Evolutionary conservation across 2,888 invertebrate genomes (phyloP), one percentile per base, ranked within the genome.

Genomic region (Doris montereyensis): DNA sequence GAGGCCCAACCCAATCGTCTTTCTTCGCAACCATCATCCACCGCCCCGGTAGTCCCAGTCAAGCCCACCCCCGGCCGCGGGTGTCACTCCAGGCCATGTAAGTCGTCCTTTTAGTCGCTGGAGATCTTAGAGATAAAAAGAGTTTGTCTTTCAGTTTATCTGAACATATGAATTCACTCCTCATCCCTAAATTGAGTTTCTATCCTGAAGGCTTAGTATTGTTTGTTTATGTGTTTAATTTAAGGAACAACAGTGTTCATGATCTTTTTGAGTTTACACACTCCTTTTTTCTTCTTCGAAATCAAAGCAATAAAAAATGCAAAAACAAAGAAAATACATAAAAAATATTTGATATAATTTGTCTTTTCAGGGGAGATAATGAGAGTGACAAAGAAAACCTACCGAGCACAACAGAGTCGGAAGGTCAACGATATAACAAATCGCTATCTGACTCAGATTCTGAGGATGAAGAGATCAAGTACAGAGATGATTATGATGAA

Each of bases 391-490:
- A 87, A 80, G 85, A 86, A 79, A 86, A 87, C 75, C 76, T 83
- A 52, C 73, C 79, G 5, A 30, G 79, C 32, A 62, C 82, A 78
- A 77, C 82, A 74, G 65, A 67, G 28, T 77, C 79, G 8, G 80
- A 81, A 70, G 84, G 84, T 76, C 82, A 85, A 24, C 81, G 83
- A 74, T 79, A 84, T 78, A 24, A 81, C 17, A 5, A 41, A 5
- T 41, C 52, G 5, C 81, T 81, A 1, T 80, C 79, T 35, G 86
- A 87, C 41, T 87, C 88, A n/a, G 81, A 82, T 57, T 88, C 88
- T 13, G 89, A 88, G 62, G 88, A 89, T 77, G 89, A 87, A 71
- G 88, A 88, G 78, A 88, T 88, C 52, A 83, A 85, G 5, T 87
- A 87, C 73, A 84, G 86, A 70, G 88, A 89, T 78, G 88, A 89